These are phyloP conservation scores for Rhorus exstirpatorius DNA, from an alignment of 2,888 invertebrate genomes.

Conservation along the genomic window DNA sequence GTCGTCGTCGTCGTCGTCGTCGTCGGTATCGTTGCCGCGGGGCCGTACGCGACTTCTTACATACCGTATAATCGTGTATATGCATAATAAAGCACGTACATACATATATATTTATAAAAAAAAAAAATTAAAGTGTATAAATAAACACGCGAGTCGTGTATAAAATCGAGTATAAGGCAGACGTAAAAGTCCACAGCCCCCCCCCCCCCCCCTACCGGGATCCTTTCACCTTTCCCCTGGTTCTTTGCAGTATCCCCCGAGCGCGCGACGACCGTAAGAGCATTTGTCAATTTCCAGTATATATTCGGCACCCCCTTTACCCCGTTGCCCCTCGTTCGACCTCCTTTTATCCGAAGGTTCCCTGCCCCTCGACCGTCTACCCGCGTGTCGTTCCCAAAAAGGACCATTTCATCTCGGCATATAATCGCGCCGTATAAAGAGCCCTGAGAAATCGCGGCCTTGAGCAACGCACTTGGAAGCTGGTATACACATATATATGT, in stretches of 20 bases:
- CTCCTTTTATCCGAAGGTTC: constrained; percentile 82
- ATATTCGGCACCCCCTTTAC: constrained; percentile 75
- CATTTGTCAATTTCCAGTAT: constrained; percentile 83
- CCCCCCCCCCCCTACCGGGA: constrained; percentile 62
- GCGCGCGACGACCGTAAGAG: constrained; percentile 54
- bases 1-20: constrained; percentile 17
- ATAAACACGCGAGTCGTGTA: constrained; percentile 27
- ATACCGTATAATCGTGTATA: not conserved
- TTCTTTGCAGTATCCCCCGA: constrained; percentile 69
- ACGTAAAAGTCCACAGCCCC: constrained; percentile 31
- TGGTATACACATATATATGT: constrained; percentile 39
- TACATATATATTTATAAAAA: too few species aligned
- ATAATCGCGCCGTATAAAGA: constrained; percentile 57
- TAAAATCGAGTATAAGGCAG: constrained; percentile 53
- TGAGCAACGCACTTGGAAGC: constrained; percentile 71
- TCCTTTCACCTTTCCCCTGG: constrained; percentile 83
- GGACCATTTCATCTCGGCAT: constrained; percentile 67
- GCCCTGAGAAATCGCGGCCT: constrained; percentile 70
- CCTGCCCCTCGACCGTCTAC: constrained; percentile 59
- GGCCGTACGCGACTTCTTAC: not conserved
- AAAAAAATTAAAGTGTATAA: not conserved
- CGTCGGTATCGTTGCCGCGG: not conserved
- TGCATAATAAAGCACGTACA: too few species aligned
- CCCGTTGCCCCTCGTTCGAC: constrained; percentile 75
- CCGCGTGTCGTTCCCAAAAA: constrained; percentile 69